These are phyloP conservation scores for Sterna hirundo DNA, from an alignment of 2,113 vertebrate genomes.

Conservation along the genomic window DNA sequence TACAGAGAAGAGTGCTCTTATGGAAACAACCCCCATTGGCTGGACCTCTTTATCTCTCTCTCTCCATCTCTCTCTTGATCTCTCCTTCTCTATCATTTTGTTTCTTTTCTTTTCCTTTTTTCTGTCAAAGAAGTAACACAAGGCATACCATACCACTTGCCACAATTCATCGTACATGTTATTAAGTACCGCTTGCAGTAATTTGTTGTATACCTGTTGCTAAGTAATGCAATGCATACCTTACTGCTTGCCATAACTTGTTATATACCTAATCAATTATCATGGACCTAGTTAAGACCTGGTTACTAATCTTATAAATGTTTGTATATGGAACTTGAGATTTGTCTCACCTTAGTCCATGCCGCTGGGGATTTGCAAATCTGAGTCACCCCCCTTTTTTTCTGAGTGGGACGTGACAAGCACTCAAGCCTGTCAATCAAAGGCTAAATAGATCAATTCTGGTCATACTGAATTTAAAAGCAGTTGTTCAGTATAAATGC, in stretches of 20 bases:
- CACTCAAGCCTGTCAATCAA: neutral
- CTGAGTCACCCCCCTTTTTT: neutral
- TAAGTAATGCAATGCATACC: neutral
- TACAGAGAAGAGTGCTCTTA: neutral
- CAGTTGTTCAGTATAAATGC: neutral
- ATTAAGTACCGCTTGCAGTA: neutral
- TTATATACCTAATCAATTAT: neutral
- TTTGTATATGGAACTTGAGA: neutral
- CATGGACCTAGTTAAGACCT: neutral
- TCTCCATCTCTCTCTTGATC: neutral
- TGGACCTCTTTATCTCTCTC: neutral
- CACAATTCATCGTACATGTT: neutral
- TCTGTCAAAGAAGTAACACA: neutral
- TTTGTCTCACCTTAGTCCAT: neutral
- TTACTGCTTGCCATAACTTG: neutral
- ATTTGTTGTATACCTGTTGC: neutral
- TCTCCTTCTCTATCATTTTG: neutral
- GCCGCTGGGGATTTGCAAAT: neutral
- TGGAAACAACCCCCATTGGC: neutral
- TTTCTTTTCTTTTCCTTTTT: neutral
- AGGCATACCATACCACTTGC: neutral
- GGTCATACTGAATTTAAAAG: neutral
- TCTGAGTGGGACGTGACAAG: neutral
- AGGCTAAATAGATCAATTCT: neutral
- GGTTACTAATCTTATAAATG: neutral